phyloP scores from a whole-genome alignment of 2,797 vertebrate species.

The Coccyzus lansbergi region DNA sequence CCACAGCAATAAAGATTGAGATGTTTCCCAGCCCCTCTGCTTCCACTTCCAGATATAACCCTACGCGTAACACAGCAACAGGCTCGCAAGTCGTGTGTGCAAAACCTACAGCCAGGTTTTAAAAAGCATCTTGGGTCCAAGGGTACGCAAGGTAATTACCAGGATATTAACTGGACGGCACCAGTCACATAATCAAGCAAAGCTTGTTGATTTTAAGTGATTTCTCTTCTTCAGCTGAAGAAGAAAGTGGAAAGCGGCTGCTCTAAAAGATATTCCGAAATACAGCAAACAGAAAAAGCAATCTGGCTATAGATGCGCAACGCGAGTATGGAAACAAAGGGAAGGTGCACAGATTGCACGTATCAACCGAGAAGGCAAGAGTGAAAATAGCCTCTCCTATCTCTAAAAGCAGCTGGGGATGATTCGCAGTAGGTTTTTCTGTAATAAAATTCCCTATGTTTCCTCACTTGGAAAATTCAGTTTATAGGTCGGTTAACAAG shows the following conservation, averaged over 20 bases:
- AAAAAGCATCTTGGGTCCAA: neutral
- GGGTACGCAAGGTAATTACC: neutral
- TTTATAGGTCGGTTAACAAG: slow-evolving; percentile 78
- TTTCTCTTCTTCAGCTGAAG: neutral
- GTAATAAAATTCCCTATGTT: slow-evolving; percentile 68
- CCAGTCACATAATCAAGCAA: neutral
- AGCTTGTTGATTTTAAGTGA: neutral
- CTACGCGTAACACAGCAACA: neutral
- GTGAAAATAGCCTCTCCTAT: slow-evolving; percentile 33
- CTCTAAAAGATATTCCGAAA: slow-evolving; percentile 1
- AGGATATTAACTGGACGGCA: neutral
- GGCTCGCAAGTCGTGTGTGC: neutral
- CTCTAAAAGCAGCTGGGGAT: slow-evolving; percentile 61
- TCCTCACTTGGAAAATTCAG: slow-evolving; percentile 72
- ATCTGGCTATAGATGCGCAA: neutral
- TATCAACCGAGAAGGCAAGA: slow-evolving; percentile 14
- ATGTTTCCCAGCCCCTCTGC: neutral
- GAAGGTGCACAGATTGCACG: neutral
- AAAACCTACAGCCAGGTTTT: neutral
- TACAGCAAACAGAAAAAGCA: neutral
- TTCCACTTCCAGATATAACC: neutral
- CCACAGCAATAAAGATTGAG: neutral
- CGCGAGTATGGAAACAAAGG: slow-evolving; percentile 24
- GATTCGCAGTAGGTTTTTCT: slow-evolving; percentile 46
- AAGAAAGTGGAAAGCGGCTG: slow-evolving; percentile 22